These are phyloP conservation scores for Heptranchias perlo DNA, from an alignment of 2,113 vertebrate species.

Conservation along the genomic window DNA sequence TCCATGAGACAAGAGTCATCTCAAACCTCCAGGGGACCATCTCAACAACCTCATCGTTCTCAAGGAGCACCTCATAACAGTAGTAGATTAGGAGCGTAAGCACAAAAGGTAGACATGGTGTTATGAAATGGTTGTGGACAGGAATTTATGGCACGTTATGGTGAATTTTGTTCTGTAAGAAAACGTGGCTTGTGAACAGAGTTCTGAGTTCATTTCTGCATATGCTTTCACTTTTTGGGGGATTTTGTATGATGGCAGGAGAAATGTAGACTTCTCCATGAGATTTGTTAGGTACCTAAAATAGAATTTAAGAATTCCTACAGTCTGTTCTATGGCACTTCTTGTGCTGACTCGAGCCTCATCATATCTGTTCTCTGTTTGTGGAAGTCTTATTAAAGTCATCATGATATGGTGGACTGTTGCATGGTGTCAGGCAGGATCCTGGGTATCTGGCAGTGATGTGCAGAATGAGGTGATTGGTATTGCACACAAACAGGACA, in stretches of 20 bases:
- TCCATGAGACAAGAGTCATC: no score
- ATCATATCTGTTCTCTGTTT: neutral
- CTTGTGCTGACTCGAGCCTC: neutral
- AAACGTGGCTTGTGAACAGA: neutral
- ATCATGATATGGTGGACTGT: no score
- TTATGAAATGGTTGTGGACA: no score
- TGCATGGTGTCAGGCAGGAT: no score
- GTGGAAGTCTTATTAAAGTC: no score
- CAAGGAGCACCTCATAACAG: no score
- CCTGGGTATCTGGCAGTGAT: no score
- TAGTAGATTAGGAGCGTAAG: no score
- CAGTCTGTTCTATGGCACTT: neutral
- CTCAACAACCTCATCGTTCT: no score
- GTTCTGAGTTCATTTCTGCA: neutral
- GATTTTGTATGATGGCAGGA: neutral
- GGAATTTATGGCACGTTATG: neutral
- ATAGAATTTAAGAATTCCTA: neutral
- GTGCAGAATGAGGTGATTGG: neutral
- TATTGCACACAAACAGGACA: neutral
- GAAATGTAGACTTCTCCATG: neutral
- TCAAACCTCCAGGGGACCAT: no score
- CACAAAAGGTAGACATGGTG: no score
- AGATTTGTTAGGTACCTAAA: neutral
- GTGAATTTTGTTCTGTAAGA: neutral
- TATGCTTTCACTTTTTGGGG: neutral